These are phyloP conservation scores for Crossaster papposus DNA, from an alignment of 53 echinoderm and acorn worm species.

Conservation along the genomic window DNA sequence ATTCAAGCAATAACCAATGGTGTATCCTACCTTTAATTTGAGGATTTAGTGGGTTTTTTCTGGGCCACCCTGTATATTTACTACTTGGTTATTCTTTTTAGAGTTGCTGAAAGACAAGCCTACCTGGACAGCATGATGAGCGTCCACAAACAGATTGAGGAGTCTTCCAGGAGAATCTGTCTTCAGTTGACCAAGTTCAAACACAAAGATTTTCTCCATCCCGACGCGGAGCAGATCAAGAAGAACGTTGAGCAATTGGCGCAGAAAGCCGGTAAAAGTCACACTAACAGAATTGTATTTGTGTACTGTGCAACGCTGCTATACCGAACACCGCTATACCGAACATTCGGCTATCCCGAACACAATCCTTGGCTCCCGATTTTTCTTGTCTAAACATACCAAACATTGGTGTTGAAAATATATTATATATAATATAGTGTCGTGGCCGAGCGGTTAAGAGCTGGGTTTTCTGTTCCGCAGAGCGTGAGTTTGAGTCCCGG, in stretches of 20 bases:
- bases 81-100: too few relatives aligned
- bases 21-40: too few relatives aligned
- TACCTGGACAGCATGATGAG: conserved; percentile 69
- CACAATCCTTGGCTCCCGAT: too few relatives aligned
- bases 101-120: conserved; percentile 70
- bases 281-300: not conserved
- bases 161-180: conserved; percentile 65
- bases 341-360: too few relatives aligned
- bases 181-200: conserved; percentile 58
- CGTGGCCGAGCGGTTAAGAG: too few relatives aligned
- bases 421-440: not conserved
- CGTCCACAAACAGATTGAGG: conserved; percentile 76
- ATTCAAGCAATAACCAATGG: too few relatives aligned
- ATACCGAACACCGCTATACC: too few relatives aligned
- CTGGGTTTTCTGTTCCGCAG: too few relatives aligned
- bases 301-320: too few relatives aligned
- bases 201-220: conserved; percentile 74
- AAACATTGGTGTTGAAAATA: not conserved
- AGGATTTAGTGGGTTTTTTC: too few relatives aligned
- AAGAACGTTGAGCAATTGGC: conserved; percentile 47
- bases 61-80: too few relatives aligned
- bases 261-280: conserved; percentile 76
- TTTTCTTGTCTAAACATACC: not conserved
- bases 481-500: too few relatives aligned
- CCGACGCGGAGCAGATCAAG: conserved; percentile 54